phyloP scores from a whole-genome alignment of 1,140 invertebrate species.

The Euura lappo region DNA sequence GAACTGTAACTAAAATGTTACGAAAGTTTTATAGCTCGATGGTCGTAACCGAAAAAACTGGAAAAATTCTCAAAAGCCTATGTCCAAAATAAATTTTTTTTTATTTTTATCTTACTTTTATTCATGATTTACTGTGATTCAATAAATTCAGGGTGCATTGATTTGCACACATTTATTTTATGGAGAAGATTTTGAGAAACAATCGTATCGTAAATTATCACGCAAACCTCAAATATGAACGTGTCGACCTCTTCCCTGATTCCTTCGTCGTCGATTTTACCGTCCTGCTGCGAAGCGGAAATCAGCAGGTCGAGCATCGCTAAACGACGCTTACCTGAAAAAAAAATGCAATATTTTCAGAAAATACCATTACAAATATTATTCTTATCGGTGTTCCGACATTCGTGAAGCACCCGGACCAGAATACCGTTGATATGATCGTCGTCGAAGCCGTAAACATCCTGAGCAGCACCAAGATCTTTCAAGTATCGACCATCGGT shows the following conservation, averaged over 20 bases:
- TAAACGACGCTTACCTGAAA: constrained; percentile 62
- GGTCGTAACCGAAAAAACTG: no score
- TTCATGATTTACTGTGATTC: no score
- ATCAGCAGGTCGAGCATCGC: constrained; percentile 85
- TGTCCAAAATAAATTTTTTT: background rate
- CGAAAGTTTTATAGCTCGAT: no score
- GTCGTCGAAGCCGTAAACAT: background rate
- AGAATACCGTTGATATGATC: background rate
- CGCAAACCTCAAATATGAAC: constrained; percentile 78
- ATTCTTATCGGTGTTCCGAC: no score
- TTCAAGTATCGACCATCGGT: constrained; percentile 27
- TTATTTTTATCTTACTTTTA: no score
- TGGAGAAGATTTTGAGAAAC: no score
- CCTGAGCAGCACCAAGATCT: background rate
- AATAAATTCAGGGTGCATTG: no score
- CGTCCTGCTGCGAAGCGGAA: constrained; percentile 61
- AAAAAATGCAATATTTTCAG: background rate
- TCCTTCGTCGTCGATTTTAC: constrained; percentile 64
- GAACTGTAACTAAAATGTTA: no score
- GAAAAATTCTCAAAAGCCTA: no score
- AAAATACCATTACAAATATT: no score
- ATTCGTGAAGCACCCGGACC: no score
- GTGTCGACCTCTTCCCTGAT: constrained; percentile 86
- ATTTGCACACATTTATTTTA: no score
- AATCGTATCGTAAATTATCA: background rate